Base-by-base conservation (phyloP, 1,140 invertebrate species). In the Ladona fulva region DNA sequence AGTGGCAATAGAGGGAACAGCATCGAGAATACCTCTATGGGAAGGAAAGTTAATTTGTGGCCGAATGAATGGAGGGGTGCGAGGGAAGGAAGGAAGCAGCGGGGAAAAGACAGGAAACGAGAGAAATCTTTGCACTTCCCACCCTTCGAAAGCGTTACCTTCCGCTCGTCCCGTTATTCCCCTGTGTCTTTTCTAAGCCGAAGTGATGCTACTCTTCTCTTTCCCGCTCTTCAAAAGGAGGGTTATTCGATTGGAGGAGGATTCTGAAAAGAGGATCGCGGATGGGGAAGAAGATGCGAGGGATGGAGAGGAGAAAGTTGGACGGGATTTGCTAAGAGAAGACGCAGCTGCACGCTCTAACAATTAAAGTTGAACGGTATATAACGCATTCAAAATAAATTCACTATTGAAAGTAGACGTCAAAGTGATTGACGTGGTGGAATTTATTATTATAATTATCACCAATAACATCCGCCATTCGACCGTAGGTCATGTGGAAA, bases 181-280 rank as follows among this genome's bases (percentile, higher is more conserved):
- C 52, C 14, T 12, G 52, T 66, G 52, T 66, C 52, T 66, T 66
- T 66, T 66, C 52, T 22, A 16, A 66, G 16, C 52, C 52, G n/a
- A 22, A 22, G 52, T 66, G 52, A 16, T 22, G 52, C n/a, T 22
- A 19, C 52, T 66, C 12, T 66, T 12, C 29, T 12, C 52, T 19
- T 19, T 19, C 44, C 44, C 44, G 44, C 44, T 19, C 44, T 52
- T 52, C 52, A 66, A 19, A 3, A 22, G 5, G 52, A 12, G 12
- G n/a, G 52, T 66, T 66, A 66, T 66, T 66, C 52, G 52, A 66
- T 66, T 66, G 52, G 52, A 16, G 52, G 52, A 66, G 52, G 44
- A 52, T 52, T 52, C 19, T 52, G 10, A 19, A 52, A 52, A 52
- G 44, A 52, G 44, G 19, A 19, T n/a, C 10, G 44, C 10, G 44